Conservation (phyloP, 2,113 vertebrate genomes). For the Heterocephalus glaber region DNA sequence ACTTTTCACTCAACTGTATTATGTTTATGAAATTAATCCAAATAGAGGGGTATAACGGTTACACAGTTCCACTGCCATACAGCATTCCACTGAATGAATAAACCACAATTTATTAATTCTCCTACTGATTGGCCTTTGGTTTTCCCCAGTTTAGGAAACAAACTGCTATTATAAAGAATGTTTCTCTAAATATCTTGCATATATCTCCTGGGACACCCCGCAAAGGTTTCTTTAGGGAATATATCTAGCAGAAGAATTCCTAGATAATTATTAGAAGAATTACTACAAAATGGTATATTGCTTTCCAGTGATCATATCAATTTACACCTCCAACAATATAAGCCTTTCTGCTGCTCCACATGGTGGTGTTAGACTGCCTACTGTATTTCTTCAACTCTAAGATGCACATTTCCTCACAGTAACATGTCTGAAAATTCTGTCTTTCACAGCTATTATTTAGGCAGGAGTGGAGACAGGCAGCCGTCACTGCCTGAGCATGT, state of each 20-base stretch:
- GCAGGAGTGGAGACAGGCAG: not conserved
- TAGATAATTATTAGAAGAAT: not conserved
- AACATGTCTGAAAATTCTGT: not conserved
- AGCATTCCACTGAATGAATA: not conserved
- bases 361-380: not conserved
- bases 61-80: not conserved
- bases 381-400: slow-evolving; percentile 9
- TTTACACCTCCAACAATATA: not conserved
- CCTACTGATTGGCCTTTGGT: not conserved
- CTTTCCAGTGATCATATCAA: not conserved
- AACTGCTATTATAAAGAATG: slow-evolving; percentile 25
- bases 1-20: slow-evolving; percentile 22
- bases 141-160: not conserved
- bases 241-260: slow-evolving; percentile 9
- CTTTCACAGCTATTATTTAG: not conserved
- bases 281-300: not conserved
- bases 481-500: not conserved
- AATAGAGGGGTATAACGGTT: not conserved
- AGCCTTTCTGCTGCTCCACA: not conserved
- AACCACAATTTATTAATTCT: not conserved
- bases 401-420: not conserved
- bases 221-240: not conserved
- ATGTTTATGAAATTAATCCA: slow-evolving; percentile 10
- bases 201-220: not conserved
- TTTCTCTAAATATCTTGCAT: not conserved